These are phyloP conservation scores for Odontamblyopus rebecca DNA, from an alignment of 2,797 vertebrate species.

Conservation along the genomic window DNA sequence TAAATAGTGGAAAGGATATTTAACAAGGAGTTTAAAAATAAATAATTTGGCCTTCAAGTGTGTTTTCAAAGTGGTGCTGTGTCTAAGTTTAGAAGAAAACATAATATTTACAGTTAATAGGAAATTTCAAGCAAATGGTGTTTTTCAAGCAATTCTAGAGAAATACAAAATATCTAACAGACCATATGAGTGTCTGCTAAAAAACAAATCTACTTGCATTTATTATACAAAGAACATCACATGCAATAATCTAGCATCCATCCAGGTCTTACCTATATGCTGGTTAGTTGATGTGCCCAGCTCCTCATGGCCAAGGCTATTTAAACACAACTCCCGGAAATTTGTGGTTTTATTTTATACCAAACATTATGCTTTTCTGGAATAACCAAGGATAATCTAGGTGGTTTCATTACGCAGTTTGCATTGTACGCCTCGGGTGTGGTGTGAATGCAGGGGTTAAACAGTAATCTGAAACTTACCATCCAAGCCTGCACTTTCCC, in stretches of 20 bases:
- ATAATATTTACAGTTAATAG: neutral
- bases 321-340: neutral
- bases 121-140: neutral
- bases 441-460: neutral
- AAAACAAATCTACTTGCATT: neutral
- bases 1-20: conserved; percentile 5
- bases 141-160: neutral
- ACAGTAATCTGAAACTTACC: neutral
- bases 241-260: neutral
- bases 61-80: neutral
- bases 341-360: no score
- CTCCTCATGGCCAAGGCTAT: neutral
- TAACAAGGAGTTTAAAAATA: neutral
- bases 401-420: neutral
- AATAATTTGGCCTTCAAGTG: neutral
- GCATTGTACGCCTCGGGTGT: neutral
- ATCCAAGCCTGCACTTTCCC: neutral
- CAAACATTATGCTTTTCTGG: neutral
- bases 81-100: neutral
- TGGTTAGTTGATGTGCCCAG: neutral
- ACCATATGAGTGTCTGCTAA: neutral
- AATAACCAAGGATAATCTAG: neutral
- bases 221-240: no score
- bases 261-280: neutral
- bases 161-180: neutral